These are phyloP conservation scores for Phortica okadai DNA, from an alignment of 2,888 invertebrate genomes.

Conservation along the genomic window DNA sequence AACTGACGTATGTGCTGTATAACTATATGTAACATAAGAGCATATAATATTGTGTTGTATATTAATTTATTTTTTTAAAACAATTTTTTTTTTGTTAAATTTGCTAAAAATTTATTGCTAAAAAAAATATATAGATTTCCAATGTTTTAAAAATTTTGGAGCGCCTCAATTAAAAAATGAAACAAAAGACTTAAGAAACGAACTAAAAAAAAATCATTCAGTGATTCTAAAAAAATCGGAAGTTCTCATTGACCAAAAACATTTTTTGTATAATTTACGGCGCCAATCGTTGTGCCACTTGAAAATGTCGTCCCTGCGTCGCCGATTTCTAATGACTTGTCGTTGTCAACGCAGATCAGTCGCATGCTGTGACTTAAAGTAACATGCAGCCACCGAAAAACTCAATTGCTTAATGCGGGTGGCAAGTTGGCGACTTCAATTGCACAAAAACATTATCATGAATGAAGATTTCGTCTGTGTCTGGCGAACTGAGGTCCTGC, in stretches of 20 bases:
- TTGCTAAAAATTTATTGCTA: too few species aligned
- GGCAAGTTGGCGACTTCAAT: slow-evolving; percentile 10
- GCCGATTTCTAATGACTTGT: background rate
- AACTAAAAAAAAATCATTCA: background rate
- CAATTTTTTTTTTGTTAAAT: too few species aligned
- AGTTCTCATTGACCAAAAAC: too few species aligned
- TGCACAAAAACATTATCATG: slow-evolving; percentile 3
- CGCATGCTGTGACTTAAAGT: slow-evolving; percentile 14
- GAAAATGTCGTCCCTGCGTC: background rate
- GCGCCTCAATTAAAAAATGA: too few species aligned
- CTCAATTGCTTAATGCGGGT: slow-evolving; percentile 12
- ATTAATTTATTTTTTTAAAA: too few species aligned
- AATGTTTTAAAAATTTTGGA: too few species aligned
- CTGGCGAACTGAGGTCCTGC: background rate
- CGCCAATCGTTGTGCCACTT: slow-evolving; percentile 12
- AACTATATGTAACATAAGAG: too few species aligned
- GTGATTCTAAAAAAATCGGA: too few species aligned
- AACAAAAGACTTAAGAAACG: too few species aligned
- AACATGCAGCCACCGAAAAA: background rate
- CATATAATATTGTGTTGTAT: too few species aligned
- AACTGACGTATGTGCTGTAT: too few species aligned
- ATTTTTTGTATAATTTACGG: background rate
- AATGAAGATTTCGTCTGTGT: background rate
- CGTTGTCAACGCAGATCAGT: slow-evolving; percentile 15
- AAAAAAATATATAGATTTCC: too few species aligned